phyloP scores from a whole-genome alignment of 1,140 invertebrate species.

The Lordiphosa mommai region DNA sequence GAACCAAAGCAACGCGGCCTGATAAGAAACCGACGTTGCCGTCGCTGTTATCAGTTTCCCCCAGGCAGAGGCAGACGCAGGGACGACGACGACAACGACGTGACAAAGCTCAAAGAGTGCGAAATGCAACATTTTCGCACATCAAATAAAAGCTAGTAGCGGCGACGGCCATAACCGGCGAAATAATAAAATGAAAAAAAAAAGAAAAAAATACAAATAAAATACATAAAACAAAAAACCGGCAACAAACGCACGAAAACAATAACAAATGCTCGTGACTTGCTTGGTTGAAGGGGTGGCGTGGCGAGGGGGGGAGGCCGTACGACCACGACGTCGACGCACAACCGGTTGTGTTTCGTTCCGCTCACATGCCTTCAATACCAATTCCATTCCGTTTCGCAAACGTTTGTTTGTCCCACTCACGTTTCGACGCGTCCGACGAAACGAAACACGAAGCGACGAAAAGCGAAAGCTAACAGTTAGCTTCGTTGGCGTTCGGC shows the following conservation, averaged over 20 bases:
- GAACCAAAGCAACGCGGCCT: slow-evolving; percentile 4
- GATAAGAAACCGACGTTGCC: slow-evolving; percentile 18
- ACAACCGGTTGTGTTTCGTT: slow-evolving; percentile 51
- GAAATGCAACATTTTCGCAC: slow-evolving; percentile 1
- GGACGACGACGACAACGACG: slow-evolving; percentile 26
- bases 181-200: slow-evolving; percentile 26
- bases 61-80: slow-evolving; percentile 25
- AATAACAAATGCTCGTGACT: slow-evolving; percentile 6
- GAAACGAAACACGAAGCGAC: slow-evolving; percentile 10
- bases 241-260: slow-evolving; percentile 21
- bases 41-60: slow-evolving; percentile 15
- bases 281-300: background rate
- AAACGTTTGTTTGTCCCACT: slow-evolving; percentile 60
- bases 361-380: slow-evolving; percentile 12
- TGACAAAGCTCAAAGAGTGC: slow-evolving; percentile 36
- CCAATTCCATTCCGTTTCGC: slow-evolving; percentile 35
- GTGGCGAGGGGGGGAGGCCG: background rate
- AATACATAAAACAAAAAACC: slow-evolving; percentile 1
- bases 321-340: background rate
- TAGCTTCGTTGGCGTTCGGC: slow-evolving; percentile 19
- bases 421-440: slow-evolving; percentile 51
- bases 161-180: slow-evolving; percentile 26
- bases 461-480: slow-evolving; percentile 43
- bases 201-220: slow-evolving; percentile 6
- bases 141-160: slow-evolving; percentile 5